Evolutionary conservation across 2,888 invertebrate genomes (phyloP), one percentile per base, ranked within the genome.

Genomic region (Nezara viridula): DNA sequence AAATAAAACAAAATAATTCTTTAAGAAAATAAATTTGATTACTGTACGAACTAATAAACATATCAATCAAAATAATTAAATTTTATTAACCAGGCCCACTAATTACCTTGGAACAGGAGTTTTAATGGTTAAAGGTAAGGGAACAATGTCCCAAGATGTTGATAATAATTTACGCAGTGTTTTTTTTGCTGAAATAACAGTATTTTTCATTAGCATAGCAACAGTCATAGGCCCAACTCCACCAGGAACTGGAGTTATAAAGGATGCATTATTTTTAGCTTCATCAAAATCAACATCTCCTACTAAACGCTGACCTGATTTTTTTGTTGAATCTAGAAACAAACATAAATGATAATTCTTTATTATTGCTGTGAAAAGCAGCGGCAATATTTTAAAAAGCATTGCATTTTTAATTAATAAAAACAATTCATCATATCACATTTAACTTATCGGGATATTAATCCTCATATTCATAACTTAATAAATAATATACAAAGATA

Each of bases 151-250:
- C 98, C 98, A 98, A 55, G 93, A 92, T n/a, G 93, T 93, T 88
- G 93, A 94, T n/a, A 95, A 92, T 40, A 95, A 92, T 47, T 94
- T 94, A 47, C 94, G 93, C 24, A 95, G 94, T 88, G 95, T 94
- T 86, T 94, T 94, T 91, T 95, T 94, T 16, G 98, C 98, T 88
- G 98, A 96, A 91, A 96, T 94, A 55, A 98, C 96, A 0, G 98
- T 99, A 93, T 99, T 99, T 92, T 95, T 95, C 97, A 98, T 98
- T 52, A 98, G 94, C 98, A 99, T 99, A 37, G 98, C 98, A 91
- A 98, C 99, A 0, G 99, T 99, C 98, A 99, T 99, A 27, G 99
- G 99, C 0, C 99, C 99, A 90, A 99, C 99, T 90, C 99, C 99
- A 89, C 97, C 97, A 21, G 98, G 98, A 87, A 99, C 99, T 9